Evolutionary conservation across 1,140 invertebrate species (phyloP).

Genomic region (Lamellibrachia luymesi): DNA sequence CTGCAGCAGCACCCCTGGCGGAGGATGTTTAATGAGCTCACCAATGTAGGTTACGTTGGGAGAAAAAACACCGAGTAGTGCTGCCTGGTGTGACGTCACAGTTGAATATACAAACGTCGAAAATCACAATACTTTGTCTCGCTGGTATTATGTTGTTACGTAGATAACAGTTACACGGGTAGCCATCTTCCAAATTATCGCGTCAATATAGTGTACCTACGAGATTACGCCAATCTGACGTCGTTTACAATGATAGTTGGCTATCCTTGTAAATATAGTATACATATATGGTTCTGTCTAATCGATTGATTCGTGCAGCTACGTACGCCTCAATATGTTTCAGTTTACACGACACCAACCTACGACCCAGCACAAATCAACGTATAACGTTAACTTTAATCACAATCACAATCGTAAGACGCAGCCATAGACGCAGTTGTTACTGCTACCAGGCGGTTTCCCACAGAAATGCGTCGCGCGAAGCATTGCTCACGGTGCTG

Average conservation of each 20-base stretch:
- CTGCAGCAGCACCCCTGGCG: background rate
- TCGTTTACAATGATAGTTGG: background rate
- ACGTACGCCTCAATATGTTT: background rate
- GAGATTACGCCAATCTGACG: too few relatives aligned
- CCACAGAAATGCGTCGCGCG: background rate
- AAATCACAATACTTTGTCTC: background rate
- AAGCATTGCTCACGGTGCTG: background rate
- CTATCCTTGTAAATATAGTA: background rate
- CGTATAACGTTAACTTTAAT: background rate
- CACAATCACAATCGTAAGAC: background rate
- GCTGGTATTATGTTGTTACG: too few relatives aligned
- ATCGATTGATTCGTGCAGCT: background rate
- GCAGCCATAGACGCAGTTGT: background rate
- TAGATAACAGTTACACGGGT: too few relatives aligned
- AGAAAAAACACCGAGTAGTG: too few relatives aligned
- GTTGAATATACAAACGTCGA: background rate
- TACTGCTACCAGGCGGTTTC: background rate
- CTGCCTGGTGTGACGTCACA: background rate
- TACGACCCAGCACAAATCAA: background rate
- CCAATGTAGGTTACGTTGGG: background rate
- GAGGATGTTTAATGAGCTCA: background rate
- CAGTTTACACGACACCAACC: background rate
- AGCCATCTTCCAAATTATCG: too few relatives aligned
- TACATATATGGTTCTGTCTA: background rate
- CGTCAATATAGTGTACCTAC: too few relatives aligned